Evolutionary conservation across 2,113 vertebrate genomes (phyloP).

Genomic region (Scartelaos histophorus): DNA sequence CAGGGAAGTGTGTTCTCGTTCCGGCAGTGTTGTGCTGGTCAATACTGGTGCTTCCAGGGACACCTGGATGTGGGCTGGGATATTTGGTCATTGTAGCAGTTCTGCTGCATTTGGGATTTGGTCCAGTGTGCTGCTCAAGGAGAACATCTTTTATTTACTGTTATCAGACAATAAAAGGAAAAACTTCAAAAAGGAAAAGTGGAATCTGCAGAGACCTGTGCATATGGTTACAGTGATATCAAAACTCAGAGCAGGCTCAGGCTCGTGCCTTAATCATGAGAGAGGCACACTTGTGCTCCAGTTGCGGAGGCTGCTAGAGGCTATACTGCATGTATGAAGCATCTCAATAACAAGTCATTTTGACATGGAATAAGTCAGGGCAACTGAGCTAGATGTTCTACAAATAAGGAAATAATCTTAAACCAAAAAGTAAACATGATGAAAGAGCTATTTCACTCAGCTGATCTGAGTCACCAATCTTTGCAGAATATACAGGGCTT

Average conservation of each 20-base stretch:
- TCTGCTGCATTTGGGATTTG: constrained; percentile 53
- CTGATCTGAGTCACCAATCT: neutral
- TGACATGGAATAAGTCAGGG: constrained; percentile 7
- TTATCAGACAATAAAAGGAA: constrained; percentile 33
- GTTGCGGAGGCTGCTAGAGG: constrained; percentile 44
- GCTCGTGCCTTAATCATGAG: constrained; percentile 54
- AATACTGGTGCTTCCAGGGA: constrained; percentile 64
- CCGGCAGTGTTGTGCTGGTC: constrained; percentile 62
- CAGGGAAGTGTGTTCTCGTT: constrained; percentile 65
- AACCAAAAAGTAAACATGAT: neutral
- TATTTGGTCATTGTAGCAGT: constrained; percentile 55
- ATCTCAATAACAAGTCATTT: constrained; percentile 41
- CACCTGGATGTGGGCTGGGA: constrained; percentile 55
- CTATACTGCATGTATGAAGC: constrained; percentile 18
- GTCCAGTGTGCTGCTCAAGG: constrained; percentile 19
- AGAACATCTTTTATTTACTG: constrained; percentile 32
- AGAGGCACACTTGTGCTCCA: constrained; percentile 45
- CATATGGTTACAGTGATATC: constrained; percentile 16
- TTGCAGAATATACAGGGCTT: neutral
- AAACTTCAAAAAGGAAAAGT: constrained; percentile 14
- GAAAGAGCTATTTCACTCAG: neutral
- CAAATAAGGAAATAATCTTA: neutral
- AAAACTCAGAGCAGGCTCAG: constrained; percentile 33
- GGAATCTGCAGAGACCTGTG: constrained; percentile 26
- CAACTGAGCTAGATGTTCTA: neutral